Percentiles rank a stretch among this genome's conserved stretches.
Evolutionary conservation across 2,113 vertebrate species (phyloP).

Genomic region (Oceanites oceanicus): DNA sequence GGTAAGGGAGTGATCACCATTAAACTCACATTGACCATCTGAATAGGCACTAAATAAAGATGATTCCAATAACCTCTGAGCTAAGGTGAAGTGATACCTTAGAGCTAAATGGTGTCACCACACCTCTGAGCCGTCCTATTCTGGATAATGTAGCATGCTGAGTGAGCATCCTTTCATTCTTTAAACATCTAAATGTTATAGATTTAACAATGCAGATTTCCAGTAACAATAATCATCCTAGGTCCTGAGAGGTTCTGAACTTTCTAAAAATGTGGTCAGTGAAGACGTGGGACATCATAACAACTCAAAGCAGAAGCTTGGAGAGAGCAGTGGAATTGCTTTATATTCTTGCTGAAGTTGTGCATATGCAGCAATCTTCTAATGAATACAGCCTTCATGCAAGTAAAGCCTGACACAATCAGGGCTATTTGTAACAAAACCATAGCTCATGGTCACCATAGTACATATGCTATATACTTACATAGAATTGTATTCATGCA

Average conservation of each 20-base stretch:
- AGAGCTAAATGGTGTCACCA: neutral
- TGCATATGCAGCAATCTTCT: neutral
- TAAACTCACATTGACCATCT: neutral
- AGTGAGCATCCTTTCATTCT: neutral
- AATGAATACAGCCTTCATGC: neutral
- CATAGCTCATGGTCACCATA: neutral
- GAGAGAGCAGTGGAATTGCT: neutral
- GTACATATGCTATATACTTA: neutral
- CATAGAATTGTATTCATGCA: neutral
- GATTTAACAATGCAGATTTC: neutral
- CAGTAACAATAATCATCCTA: neutral
- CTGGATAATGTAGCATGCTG: neutral
- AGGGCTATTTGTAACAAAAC: neutral
- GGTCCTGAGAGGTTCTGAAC: neutral
- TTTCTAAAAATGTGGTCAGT: neutral
- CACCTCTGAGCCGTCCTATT: neutral
- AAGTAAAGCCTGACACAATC: neutral
- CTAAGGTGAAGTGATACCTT: neutral
- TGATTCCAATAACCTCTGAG: neutral
- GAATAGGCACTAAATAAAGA: neutral
- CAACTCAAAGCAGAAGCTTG: neutral
- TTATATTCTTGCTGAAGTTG: neutral
- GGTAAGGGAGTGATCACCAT: neutral
- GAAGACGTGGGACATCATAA: neutral
- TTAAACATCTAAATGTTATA: neutral